These are phyloP conservation scores for Natator depressus DNA, from an alignment of 2,113 vertebrate genomes.

Conservation along the genomic window DNA sequence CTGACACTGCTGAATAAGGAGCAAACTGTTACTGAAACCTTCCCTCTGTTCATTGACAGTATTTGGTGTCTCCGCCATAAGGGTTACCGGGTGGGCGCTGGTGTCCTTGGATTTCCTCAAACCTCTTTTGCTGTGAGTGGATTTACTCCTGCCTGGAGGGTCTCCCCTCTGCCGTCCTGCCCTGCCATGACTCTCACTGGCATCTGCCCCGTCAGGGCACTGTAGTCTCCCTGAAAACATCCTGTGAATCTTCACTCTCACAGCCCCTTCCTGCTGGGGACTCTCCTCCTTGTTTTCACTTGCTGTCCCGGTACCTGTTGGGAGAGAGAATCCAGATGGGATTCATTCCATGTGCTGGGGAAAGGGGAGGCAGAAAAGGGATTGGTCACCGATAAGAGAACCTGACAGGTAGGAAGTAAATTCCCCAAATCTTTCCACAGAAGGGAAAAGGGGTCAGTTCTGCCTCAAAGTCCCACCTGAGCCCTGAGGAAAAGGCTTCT, in stretches of 20 bases:
- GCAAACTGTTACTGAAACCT: slow-evolving; percentile 45
- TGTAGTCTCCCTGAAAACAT: neutral
- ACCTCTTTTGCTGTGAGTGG: neutral
- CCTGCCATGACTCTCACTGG: neutral
- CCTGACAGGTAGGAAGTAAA: neutral
- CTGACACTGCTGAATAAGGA: slow-evolving; percentile 62
- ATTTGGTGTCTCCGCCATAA: slow-evolving; percentile 7
- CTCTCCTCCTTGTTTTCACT: neutral
- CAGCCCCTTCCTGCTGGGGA: neutral
- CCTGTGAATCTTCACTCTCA: neutral
- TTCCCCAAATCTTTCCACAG: neutral
- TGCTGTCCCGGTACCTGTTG: neutral
- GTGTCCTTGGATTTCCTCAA: neutral
- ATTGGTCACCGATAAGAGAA: neutral
- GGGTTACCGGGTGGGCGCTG: neutral
- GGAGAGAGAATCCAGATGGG: neutral
- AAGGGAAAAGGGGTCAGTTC: neutral
- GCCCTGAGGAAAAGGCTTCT: neutral
- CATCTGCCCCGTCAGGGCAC: neutral
- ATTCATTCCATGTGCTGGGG: neutral
- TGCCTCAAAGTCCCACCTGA: neutral
- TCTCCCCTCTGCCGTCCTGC: neutral
- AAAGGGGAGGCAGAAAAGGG: neutral
- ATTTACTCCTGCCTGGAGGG: neutral
- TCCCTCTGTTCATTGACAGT: slow-evolving; percentile 67